phyloP scores from a whole-genome alignment of 2,888 invertebrate genomes.

The Microchrysa polita region DNA sequence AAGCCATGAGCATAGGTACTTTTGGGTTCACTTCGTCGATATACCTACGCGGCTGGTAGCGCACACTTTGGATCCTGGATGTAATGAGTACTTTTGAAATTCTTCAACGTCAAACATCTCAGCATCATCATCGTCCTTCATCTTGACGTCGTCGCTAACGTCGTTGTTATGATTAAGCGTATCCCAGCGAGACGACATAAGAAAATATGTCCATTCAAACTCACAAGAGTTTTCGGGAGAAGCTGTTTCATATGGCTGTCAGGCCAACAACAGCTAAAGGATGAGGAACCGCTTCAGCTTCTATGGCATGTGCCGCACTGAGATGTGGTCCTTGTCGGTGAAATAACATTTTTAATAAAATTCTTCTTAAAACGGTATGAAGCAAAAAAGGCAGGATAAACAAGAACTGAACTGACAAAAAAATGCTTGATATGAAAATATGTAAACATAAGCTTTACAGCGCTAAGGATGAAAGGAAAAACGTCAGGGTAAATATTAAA shows the following conservation, averaged over 20 bases:
- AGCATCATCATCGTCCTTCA: neutral
- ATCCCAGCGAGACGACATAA: constrained; percentile 4
- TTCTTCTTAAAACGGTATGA: constrained; percentile 23
- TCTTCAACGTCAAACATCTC: constrained; percentile 28
- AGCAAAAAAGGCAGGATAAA: constrained; percentile 28
- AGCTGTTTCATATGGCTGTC: no score
- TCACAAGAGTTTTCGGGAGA: neutral
- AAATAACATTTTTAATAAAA: constrained; percentile 44
- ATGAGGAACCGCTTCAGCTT: constrained; percentile 11
- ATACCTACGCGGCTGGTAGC: no score
- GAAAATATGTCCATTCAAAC: neutral
- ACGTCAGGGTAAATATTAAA: constrained; percentile 39
- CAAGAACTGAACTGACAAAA: constrained; percentile 11
- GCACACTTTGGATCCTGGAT: neutral
- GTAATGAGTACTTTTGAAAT: constrained; percentile 26
- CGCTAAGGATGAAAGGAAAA: constrained; percentile 32
- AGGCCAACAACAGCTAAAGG: no score
- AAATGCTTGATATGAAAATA: constrained; percentile 1
- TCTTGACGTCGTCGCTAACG: no score
- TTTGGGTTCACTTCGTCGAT: no score
- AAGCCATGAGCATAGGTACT: no score
- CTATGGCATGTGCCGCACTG: constrained; percentile 30
- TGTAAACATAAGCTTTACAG: constrained; percentile 20
- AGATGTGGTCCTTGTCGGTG: constrained; percentile 30
- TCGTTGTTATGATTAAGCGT: constrained; percentile 7